Evolutionary conservation across 2,113 vertebrate species (phyloP).

Genomic region (Zootoca vivipara): DNA sequence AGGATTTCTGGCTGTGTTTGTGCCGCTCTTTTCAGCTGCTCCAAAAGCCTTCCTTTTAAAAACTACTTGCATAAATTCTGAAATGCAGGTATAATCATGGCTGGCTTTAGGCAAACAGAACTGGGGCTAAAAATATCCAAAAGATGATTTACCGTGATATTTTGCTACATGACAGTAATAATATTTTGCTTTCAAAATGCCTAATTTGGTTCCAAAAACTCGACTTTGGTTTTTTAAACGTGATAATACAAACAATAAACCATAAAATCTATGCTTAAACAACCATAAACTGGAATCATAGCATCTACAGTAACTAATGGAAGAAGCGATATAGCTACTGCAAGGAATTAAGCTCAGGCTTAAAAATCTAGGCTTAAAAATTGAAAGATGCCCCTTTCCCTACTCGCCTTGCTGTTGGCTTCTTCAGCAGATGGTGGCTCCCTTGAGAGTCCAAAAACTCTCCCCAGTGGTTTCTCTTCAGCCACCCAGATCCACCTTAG

Average conservation of each 20-base stretch:
- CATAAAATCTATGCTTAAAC: neutral
- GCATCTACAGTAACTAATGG: too few species aligned
- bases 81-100: neutral
- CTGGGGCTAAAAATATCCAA: neutral
- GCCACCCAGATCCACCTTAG: too few species aligned
- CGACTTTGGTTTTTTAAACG: neutral
- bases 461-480: too few species aligned
- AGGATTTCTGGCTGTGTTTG: conserved; percentile 5
- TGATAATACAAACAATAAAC: neutral
- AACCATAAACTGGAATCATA: neutral
- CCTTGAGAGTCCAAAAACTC: too few species aligned
- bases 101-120: neutral
- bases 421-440: too few species aligned
- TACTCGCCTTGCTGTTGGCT: too few species aligned
- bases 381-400: too few species aligned
- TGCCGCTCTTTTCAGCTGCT: neutral
- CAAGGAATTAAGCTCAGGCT: neutral
- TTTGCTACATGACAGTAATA: neutral
- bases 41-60: neutral
- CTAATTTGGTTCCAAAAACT: neutral
- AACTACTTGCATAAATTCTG: neutral
- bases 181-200: neutral
- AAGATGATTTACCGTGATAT: neutral
- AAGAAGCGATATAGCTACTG: neutral
- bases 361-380: neutral